These are phyloP conservation scores for Corbicula japonica DNA, from an alignment of 2,888 invertebrate species.

Conservation along the genomic window DNA sequence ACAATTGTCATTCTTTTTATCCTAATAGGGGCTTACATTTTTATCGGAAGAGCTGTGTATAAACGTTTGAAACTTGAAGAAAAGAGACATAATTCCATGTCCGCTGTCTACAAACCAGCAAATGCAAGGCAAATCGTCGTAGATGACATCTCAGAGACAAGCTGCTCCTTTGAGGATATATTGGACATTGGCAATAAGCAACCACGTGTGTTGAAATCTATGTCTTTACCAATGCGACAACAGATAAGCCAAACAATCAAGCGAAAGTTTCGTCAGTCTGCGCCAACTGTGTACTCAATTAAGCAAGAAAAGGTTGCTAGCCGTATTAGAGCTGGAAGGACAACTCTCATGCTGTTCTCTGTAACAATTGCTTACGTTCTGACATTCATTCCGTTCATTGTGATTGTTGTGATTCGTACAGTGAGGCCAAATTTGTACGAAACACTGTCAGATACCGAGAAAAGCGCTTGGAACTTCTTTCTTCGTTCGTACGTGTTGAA, in stretches of 20 bases:
- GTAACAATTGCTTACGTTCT: constrained; percentile 66
- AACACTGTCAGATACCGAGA: constrained; percentile 37
- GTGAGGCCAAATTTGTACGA: constrained; percentile 35
- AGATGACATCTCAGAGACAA: constrained; percentile 52
- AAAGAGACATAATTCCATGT: constrained; percentile 47
- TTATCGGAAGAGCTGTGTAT: constrained; percentile 58
- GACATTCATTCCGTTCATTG: constrained; percentile 65
- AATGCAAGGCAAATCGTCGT: constrained; percentile 11
- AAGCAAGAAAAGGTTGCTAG: constrained; percentile 27
- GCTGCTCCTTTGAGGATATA: constrained; percentile 58
- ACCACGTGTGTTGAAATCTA: constrained; percentile 30
- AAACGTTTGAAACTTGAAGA: constrained; percentile 54
- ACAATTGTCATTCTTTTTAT: constrained; percentile 49
- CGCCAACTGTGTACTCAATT: constrained; percentile 39
- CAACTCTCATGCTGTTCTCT: constrained; percentile 65
- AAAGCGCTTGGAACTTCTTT: constrained; percentile 66
- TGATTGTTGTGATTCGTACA: constrained; percentile 49
- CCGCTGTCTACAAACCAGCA: constrained; percentile 4
- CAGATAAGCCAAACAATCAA: constrained; percentile 43
- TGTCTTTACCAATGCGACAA: constrained; percentile 34
- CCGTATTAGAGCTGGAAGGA: constrained; percentile 60
- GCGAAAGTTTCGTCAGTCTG: constrained; percentile 36
- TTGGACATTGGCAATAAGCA: constrained; percentile 3
- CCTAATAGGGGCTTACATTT: constrained; percentile 51
- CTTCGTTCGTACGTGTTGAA: constrained; percentile 70